phyloP scores from a whole-genome alignment of 2,797 vertebrate genomes.

The Serranus cabrilla region DNA sequence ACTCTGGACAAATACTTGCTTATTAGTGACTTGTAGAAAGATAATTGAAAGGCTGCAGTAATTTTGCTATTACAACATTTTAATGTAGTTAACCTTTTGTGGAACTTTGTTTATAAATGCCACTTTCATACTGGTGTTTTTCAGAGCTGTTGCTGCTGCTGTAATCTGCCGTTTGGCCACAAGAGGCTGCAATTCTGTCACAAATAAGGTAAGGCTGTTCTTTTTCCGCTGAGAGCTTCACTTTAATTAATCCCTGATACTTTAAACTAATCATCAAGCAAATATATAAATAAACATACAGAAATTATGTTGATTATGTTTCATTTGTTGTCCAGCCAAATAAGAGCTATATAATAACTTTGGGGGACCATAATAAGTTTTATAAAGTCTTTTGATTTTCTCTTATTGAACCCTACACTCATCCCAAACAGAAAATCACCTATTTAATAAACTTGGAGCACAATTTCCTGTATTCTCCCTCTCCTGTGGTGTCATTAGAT shows the following conservation, averaged over 20 bases:
- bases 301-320: background rate
- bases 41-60: too few relatives aligned
- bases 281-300: background rate
- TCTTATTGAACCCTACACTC: background rate
- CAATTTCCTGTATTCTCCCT: background rate
- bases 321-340: background rate
- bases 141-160: background rate
- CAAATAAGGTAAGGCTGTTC: constrained; percentile 37
- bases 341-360: background rate
- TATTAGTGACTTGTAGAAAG: too few relatives aligned
- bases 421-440: background rate
- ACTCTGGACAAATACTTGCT: too few relatives aligned
- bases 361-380: background rate
- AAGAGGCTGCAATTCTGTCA: constrained; percentile 70
- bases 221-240: background rate
- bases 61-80: background rate
- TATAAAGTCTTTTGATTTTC: background rate
- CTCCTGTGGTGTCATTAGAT: constrained; percentile 30
- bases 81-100: background rate
- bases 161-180: constrained; percentile 52
- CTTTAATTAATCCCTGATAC: background rate
- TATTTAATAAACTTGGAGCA: constrained; percentile 1
- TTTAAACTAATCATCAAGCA: background rate
- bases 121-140: background rate
- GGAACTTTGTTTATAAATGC: background rate